Conservation (phyloP, 30 jellyfish, hydroid and myxozoan genomes). For the Turritopsis dohrnii region DNA sequence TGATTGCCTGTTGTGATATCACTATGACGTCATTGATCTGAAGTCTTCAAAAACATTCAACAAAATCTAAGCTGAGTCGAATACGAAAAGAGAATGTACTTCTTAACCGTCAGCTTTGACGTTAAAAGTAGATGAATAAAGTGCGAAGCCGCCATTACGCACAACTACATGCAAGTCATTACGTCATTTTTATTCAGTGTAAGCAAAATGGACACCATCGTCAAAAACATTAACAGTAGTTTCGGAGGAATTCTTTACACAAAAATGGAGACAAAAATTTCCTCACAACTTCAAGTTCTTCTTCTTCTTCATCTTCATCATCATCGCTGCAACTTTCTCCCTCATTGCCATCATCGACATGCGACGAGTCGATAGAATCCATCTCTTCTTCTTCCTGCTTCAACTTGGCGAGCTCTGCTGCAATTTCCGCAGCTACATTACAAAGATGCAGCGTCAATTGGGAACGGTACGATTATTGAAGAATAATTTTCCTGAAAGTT, state of each 20-base stretch:
- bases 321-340: conserved; percentile 29
- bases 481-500: too few relatives aligned
- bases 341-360: conserved; percentile 40
- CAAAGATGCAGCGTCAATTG: not conserved
- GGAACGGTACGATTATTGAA: not conserved
- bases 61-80: too few relatives aligned
- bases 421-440: conserved; percentile 80
- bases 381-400: conserved; percentile 60
- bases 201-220: not conserved
- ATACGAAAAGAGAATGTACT: too few relatives aligned
- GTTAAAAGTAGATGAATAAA: too few relatives aligned
- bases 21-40: too few relatives aligned
- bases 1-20: too few relatives aligned
- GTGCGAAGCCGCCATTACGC: too few relatives aligned
- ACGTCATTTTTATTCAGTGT: not conserved
- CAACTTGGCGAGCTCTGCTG: conserved; percentile 83
- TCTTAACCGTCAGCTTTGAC: too few relatives aligned
- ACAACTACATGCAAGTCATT: too few relatives aligned
- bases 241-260: too few relatives aligned
- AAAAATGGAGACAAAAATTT: not conserved
- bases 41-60: too few relatives aligned
- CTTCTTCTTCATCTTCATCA: conserved; percentile 46
- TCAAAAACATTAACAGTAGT: too few relatives aligned
- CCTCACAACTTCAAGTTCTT: conserved; percentile 30
- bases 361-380: not conserved